phyloP scores from a whole-genome alignment of 2,797 vertebrate species.

The Chromobotia macracanthus region DNA sequence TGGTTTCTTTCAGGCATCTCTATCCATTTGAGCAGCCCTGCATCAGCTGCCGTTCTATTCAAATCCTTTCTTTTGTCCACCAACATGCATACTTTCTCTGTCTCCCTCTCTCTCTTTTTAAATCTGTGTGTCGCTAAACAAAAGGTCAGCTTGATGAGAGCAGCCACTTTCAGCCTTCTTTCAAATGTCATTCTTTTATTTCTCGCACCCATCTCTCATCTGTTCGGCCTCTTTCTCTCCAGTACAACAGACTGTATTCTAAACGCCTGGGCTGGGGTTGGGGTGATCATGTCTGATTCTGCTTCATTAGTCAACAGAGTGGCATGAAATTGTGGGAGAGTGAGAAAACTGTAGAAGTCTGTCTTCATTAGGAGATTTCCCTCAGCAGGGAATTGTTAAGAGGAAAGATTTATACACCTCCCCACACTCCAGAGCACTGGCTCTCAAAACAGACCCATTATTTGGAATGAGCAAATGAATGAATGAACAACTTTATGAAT shows the following conservation, averaged over 20 bases:
- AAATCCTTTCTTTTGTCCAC: conserved; percentile 56
- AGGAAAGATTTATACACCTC: conserved; percentile 41
- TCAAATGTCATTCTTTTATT: conserved; percentile 57
- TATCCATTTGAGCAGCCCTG: conserved; percentile 46
- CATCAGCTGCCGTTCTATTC: conserved; percentile 61
- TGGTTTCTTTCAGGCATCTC: conserved; percentile 76
- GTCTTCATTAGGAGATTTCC: conserved; percentile 42
- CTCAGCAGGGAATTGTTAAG: conserved; percentile 32
- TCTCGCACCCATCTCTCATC: conserved; percentile 50
- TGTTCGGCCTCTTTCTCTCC: conserved; percentile 57
- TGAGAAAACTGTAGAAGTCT: conserved; percentile 36
- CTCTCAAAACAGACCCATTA: conserved; percentile 24
- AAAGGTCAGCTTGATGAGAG: conserved; percentile 75
- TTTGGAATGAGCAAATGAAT: conserved; percentile 28
- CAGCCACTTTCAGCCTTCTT: conserved; percentile 64
- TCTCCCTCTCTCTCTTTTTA: conserved; percentile 73
- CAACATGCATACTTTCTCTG: conserved; percentile 54
- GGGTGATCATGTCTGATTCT: conserved; percentile 44
- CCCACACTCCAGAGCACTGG: not conserved
- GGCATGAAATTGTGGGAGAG: conserved; percentile 54
- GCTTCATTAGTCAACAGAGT: conserved; percentile 58
- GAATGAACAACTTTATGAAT: not conserved
- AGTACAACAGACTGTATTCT: conserved; percentile 30
- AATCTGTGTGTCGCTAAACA: conserved; percentile 80
- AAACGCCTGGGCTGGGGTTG: not conserved